Conservation (phyloP, 2,113 vertebrate genomes). For the Chrysemys picta region DNA sequence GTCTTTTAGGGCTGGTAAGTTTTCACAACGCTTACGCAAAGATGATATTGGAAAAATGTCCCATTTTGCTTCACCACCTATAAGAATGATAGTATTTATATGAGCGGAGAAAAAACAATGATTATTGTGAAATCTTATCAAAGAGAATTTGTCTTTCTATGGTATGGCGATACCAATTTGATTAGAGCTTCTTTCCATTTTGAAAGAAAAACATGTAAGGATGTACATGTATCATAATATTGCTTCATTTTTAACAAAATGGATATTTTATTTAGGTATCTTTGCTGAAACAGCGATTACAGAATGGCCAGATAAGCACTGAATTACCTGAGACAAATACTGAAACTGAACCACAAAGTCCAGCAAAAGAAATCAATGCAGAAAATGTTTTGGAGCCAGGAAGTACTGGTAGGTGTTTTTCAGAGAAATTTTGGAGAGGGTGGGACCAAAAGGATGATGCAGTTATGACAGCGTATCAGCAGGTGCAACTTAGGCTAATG, state of each 20-base stretch:
- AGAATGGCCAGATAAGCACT: constrained; percentile 71
- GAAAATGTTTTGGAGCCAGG: constrained; percentile 55
- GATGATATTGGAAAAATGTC: not conserved
- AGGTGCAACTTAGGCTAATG: not conserved
- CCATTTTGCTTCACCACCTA: not conserved
- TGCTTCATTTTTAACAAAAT: not conserved
- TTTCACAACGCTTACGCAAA: not conserved
- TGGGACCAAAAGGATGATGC: not conserved
- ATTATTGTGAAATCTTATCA: not conserved
- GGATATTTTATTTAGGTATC: constrained; percentile 82
- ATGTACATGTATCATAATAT: not conserved
- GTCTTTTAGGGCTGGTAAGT: not conserved
- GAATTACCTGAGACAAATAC: constrained; percentile 67
- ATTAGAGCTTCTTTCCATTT: not conserved
- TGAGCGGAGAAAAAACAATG: not conserved
- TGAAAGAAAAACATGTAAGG: not conserved
- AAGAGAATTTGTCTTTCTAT: not conserved
- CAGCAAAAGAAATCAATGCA: constrained; percentile 68
- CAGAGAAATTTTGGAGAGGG: not conserved
- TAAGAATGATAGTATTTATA: not conserved
- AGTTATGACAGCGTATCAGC: not conserved
- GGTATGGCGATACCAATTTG: not conserved
- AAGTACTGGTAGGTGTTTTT: constrained; percentile 60
- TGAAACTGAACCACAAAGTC: constrained; percentile 65
- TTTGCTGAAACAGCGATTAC: constrained; percentile 88